Base-by-base conservation (phyloP, 2,113 vertebrate genomes). In the Tichodroma muraria region DNA sequence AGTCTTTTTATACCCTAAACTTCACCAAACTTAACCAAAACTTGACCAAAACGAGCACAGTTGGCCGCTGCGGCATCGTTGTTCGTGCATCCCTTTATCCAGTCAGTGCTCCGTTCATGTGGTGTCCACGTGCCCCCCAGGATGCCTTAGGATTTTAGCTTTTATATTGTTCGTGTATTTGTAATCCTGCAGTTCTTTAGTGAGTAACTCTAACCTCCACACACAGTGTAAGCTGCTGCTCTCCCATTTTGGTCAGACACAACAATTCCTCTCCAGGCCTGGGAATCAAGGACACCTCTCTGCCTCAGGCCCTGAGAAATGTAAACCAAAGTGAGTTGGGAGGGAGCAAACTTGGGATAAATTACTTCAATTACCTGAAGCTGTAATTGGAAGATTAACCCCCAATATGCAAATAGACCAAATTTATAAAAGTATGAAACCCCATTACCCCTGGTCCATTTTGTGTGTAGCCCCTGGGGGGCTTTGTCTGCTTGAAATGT, bases 371-470 rank as follows among this genome's bases (percentile, higher is more conserved):
- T 65, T 44, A 35, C 31, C 49, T 64, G 76, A 30, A 30, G 24
- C 6, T 53, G 38, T 44, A 35, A 44, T 7, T 54, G 33, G 31
- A 35, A 30, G 1, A 54, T 54, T 22, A 23, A 64, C 4, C 47
- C 37, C 19, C 31, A 64, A 28, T 22, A 24, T 35, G 24, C 38
- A 64, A 53, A 65, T 11, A 11, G 20, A 14, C 24, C 60, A 65
- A 35, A 65, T 4, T 35, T 79, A 11, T 30, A 11, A 30, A 65
- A 30, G 25, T 79, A 3, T 65, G 25, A 18, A 53, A 54, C 35
- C 6, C 19, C 0, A 0, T 44, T 31, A 35, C 24, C 4, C 0
- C 0, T 7, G 0, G 0, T 23, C 25, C 31, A 53, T 44, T 53
- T 19, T 30, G 33, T 15, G 4, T 44, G 24, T 11, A 44, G 24